Base-by-base conservation (phyloP, 2,888 invertebrate species). In the Epirrita christyi region DNA sequence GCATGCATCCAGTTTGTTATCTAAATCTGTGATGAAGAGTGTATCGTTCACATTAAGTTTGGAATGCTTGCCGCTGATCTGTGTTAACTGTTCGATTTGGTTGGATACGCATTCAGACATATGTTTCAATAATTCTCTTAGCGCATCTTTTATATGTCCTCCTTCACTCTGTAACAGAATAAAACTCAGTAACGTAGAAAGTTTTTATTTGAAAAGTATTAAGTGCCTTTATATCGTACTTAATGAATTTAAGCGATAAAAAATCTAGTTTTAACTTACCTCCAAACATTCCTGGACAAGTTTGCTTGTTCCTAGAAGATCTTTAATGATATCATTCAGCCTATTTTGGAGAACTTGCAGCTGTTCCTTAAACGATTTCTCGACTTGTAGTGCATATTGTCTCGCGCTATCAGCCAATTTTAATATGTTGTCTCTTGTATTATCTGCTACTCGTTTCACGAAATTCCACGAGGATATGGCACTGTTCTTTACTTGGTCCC, bases 211-310 rank as follows among this genome's bases (percentile, higher is more conserved):
- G n/a, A n/a, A n/a, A n/a, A n/a, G n/a, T n/a, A n/a, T n/a, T n/a
- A n/a, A n/a, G n/a, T n/a, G n/a, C n/a, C n/a, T n/a, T n/a, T n/a
- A n/a, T n/a, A n/a, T n/a, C n/a, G n/a, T n/a, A n/a, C n/a, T n/a
- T n/a, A n/a, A n/a, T n/a, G n/a, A n/a, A n/a, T n/a, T n/a, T n/a
- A n/a, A n/a, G n/a, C n/a, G n/a, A n/a, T n/a, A n/a, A n/a, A n/a
- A n/a, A n/a, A n/a, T n/a, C n/a, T n/a, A n/a, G n/a, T n/a, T n/a
- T n/a, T n/a, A 4, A 65, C 71, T 68, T 74, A 83, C 85, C 51
- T 73, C 43, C 27, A 80, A 52, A 67, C 85, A 85, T 63, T 71
- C 56, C 59, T 73, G 73, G 2, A 78, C 64, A 13, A 69, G 51
- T 48, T 76, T 64, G 9, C 72, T 67, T 10, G 70, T 69, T 2